These are phyloP conservation scores for Delia radicum DNA, from an alignment of 1,140 invertebrate species.

Conservation along the genomic window DNA sequence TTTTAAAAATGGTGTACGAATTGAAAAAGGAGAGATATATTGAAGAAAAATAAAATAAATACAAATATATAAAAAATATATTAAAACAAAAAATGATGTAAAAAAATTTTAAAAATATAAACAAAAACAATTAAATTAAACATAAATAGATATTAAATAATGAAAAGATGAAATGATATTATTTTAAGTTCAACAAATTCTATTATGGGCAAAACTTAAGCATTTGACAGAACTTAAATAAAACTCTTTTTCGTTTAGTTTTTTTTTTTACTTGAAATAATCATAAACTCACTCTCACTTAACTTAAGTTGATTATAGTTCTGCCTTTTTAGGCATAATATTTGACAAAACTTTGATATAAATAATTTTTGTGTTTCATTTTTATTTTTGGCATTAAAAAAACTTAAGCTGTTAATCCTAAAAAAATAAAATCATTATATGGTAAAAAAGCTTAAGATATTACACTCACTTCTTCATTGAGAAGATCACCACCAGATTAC, in stretches of 20 bases:
- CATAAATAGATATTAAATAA: neutral
- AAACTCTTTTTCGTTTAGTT: neutral
- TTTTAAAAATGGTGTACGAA: too few species aligned
- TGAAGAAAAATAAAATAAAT: too few species aligned
- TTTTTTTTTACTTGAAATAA: too few species aligned
- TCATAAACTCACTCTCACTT: neutral
- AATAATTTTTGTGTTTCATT: neutral
- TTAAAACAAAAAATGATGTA: neutral
- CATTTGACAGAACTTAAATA: neutral
- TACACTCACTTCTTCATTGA: neutral
- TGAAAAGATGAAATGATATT: neutral
- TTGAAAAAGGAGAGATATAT: too few species aligned
- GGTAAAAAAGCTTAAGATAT: neutral
- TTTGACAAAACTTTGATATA: neutral
- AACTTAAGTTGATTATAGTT: neutral
- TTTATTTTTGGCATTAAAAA: neutral
- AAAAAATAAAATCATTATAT: too few species aligned
- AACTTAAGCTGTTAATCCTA: neutral
- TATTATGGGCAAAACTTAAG: conserved; percentile 1
- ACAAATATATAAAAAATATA: neutral
- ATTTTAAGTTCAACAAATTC: conserved; percentile 2
- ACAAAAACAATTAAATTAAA: neutral
- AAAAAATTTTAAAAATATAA: neutral
- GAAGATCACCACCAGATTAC: neutral
- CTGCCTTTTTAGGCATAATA: neutral